Evolutionary conservation across 2,113 vertebrate species (phyloP).

Genomic region (Actenoides hombroni): DNA sequence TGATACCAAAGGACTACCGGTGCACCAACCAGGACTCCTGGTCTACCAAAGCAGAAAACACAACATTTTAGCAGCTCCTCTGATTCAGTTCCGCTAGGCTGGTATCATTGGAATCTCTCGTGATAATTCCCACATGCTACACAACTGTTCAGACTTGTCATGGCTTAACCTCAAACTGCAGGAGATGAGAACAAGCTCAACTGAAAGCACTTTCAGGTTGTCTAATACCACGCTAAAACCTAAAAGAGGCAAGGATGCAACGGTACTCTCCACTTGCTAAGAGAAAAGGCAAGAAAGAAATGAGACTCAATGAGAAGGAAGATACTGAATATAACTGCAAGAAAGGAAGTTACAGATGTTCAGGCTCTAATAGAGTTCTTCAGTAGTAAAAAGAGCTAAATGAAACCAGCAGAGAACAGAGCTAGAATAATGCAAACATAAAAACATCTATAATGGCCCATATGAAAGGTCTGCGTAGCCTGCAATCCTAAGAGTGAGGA

Average conservation of each 20-base stretch:
- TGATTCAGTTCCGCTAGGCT: background rate
- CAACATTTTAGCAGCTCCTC: background rate
- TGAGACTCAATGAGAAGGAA: background rate
- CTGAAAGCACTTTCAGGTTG: background rate
- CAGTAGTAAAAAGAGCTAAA: slow-evolving; percentile 10
- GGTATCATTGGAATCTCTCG: background rate
- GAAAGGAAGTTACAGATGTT: background rate
- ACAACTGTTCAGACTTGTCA: background rate
- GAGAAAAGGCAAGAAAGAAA: background rate
- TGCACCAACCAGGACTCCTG: too few relatives aligned
- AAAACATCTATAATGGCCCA: background rate
- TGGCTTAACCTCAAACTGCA: background rate
- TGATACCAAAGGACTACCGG: background rate
- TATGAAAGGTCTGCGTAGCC: background rate
- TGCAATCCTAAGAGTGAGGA: background rate
- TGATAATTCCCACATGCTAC: background rate
- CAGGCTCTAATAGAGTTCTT: background rate
- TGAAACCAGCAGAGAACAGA: slow-evolving; percentile 2
- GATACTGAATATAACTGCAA: rapidly evolving
- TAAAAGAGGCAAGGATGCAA: background rate
- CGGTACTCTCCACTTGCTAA: background rate
- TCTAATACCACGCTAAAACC: background rate
- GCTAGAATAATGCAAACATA: background rate
- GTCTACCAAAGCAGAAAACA: background rate
- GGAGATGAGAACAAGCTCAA: background rate